A percentile compares a stretch with the other conserved stretches of the same genome.
These are phyloP conservation scores for Sinhomidia bicolor DNA, from an alignment of 2,888 invertebrate species.

Conservation along the genomic window DNA sequence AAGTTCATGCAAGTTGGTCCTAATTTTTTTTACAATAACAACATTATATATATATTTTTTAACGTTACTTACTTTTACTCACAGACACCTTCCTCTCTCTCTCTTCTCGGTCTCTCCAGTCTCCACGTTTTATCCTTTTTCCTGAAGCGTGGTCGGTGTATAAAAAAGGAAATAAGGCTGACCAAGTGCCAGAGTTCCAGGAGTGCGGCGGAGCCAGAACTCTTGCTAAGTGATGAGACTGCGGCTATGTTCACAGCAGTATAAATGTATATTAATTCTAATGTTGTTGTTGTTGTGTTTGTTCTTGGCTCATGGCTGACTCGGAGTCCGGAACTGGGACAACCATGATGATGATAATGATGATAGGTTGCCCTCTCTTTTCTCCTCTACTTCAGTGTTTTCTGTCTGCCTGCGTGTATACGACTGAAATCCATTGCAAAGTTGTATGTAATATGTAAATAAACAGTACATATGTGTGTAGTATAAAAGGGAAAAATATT, in stretches of 20 bases:
- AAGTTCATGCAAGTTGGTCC: neutral
- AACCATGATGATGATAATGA: slow-evolving; percentile 63
- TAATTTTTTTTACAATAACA: neutral
- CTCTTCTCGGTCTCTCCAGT: slow-evolving; percentile 19
- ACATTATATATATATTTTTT: too few relatives aligned
- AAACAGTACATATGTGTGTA: slow-evolving; percentile 1
- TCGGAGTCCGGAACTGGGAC: slow-evolving; percentile 76
- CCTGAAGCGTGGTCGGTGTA: slow-evolving; percentile 63
- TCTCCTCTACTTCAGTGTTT: neutral
- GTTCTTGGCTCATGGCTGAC: slow-evolving; percentile 69
- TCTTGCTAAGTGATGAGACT: slow-evolving; percentile 74
- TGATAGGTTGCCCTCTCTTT: slow-evolving; percentile 47
- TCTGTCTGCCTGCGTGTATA: slow-evolving; percentile 6
- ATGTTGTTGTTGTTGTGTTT: slow-evolving; percentile 54
- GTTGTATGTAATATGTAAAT: slow-evolving; percentile 54
- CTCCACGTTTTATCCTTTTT: slow-evolving; percentile 43
- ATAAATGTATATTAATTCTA: slow-evolving; percentile 70
- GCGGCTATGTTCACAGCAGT: slow-evolving; percentile 74
- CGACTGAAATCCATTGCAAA: slow-evolving; percentile 25
- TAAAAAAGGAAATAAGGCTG: slow-evolving; percentile 64
- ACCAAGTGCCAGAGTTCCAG: slow-evolving; percentile 71
- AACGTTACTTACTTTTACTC: slow-evolving; percentile 5
- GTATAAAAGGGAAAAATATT: neutral
- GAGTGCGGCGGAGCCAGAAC: slow-evolving; percentile 73
- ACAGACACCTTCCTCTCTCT: slow-evolving; percentile 46